Base-by-base conservation (phyloP, 2,113 vertebrate species). In the Eurypyga helias region DNA sequence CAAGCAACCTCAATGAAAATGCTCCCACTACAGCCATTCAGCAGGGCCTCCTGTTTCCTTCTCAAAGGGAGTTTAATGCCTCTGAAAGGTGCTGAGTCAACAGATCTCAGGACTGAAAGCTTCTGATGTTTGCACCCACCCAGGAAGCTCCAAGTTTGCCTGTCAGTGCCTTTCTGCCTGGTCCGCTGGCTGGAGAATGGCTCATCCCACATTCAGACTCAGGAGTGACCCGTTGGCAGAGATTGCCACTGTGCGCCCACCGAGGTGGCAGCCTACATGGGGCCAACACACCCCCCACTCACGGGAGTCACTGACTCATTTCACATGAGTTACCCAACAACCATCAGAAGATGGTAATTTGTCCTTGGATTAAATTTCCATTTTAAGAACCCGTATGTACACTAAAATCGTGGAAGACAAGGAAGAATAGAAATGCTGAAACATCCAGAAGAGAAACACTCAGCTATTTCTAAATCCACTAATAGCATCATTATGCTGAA, bases 401-500 rank as follows among this genome's bases (percentile, higher is more conserved):
- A 61, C 52, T 73, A 62, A 49, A 92, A 69, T 57, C 1, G 2
- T 21, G 54, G 43, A 34, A 72, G 41, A 75, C 46, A 70, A 83
- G 34, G 26, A 83, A 83, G 33, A 49, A 18, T 4, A 83, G 45
- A 83, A 41, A 43, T 49, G 51, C 24, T 85, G 95, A 93, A 90
- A 81, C 36, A 45, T 76, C 20, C 57, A 88, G 49, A 84, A 78
- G 5, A 85, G 38, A 90, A 94, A 85, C 36, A 51, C 36, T 78
- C 38, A 52, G 60, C 28, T 70, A 36, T 72, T 95, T 90, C 55
- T 57, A 92, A 83, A 92, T 29, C 55, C 70, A 77, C 89, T 90
- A 89, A 97, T 24, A 58, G 55, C 51, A 75, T 20, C 49, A 72
- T 90, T 71, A 92, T 48, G 21, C 46, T 81, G 64, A 87, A 94